A percentile compares a stretch with the other conserved stretches of the same genome.
These are phyloP conservation scores for Oreonectes daqikongensis DNA, from an alignment of 2,797 vertebrate genomes.

Conservation along the genomic window DNA sequence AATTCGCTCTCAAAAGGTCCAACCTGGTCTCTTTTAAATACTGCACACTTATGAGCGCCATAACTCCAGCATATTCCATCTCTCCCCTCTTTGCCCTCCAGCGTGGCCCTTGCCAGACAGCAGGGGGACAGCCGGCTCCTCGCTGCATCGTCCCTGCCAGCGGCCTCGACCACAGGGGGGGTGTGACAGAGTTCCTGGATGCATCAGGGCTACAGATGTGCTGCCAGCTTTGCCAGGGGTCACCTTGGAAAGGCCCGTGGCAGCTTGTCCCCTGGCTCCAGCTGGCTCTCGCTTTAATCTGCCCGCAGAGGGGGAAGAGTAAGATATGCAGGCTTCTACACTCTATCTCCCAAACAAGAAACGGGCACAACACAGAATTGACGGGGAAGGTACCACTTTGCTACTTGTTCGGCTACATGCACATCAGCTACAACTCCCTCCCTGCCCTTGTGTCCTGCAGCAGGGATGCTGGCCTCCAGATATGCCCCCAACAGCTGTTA, in stretches of 20 bases:
- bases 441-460: constrained; percentile 28
- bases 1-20: constrained; percentile 9
- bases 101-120: constrained; percentile 54
- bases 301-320: constrained; percentile 46
- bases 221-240: constrained; percentile 69
- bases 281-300: constrained; percentile 66
- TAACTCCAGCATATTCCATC: constrained; percentile 53
- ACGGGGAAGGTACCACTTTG: constrained; percentile 1
- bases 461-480: constrained; percentile 53
- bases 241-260: constrained; percentile 66
- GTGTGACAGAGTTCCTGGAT: constrained; percentile 52
- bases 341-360: constrained; percentile 28
- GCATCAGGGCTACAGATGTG: constrained; percentile 67
- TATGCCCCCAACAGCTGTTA: constrained; percentile 72
- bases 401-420: not conserved
- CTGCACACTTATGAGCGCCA: constrained; percentile 68
- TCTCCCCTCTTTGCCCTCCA: constrained; percentile 63
- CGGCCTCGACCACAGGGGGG: constrained; percentile 43
- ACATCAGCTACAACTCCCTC: constrained; percentile 12
- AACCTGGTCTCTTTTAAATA: constrained; percentile 52
- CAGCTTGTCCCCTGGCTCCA: constrained; percentile 62
- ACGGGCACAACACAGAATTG: constrained; percentile 31
- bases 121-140: constrained; percentile 60
- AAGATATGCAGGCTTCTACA: constrained; percentile 29
- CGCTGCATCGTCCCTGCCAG: constrained; percentile 61